Evolutionary conservation across 2,797 vertebrate species (phyloP).

Genomic region (Staurois parvus): DNA sequence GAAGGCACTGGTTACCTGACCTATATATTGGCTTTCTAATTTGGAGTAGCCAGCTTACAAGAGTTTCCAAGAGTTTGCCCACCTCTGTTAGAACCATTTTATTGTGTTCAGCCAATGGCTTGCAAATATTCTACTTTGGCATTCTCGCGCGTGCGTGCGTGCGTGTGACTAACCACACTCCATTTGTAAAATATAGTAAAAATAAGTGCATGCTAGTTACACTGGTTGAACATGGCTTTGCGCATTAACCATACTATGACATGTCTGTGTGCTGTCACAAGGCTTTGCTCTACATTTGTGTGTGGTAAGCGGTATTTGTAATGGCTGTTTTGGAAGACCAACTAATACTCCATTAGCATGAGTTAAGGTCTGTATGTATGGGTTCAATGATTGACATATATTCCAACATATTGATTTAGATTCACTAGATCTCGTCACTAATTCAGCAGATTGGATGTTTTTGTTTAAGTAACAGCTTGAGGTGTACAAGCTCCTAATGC

Average conservation of each 20-base stretch:
- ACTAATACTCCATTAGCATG: not conserved
- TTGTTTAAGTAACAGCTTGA: too few species aligned
- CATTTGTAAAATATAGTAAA: constrained; percentile 21
- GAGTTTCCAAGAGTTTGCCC: too few species aligned
- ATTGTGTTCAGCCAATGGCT: too few species aligned
- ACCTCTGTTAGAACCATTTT: too few species aligned
- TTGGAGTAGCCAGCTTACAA: too few species aligned
- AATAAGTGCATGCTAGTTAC: constrained; percentile 26
- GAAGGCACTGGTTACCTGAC: too few species aligned
- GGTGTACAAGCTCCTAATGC: too few species aligned
- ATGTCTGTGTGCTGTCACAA: constrained; percentile 1
- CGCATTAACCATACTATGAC: not conserved
- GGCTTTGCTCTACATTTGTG: not conserved
- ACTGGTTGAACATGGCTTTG: not conserved
- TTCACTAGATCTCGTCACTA: too few species aligned
- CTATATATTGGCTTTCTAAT: too few species aligned
- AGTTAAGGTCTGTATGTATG: not conserved
- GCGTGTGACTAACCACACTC: not conserved
- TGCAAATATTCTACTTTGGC: too few species aligned
- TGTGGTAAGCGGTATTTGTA: constrained; percentile 8
- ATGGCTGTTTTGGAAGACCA: constrained; percentile 9
- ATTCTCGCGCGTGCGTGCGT: not conserved
- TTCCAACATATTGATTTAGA: not conserved
- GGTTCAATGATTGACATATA: not conserved
- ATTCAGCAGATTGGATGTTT: too few species aligned